Conservation (phyloP, 2,888 invertebrate species). For the Candidula unifasciata region DNA sequence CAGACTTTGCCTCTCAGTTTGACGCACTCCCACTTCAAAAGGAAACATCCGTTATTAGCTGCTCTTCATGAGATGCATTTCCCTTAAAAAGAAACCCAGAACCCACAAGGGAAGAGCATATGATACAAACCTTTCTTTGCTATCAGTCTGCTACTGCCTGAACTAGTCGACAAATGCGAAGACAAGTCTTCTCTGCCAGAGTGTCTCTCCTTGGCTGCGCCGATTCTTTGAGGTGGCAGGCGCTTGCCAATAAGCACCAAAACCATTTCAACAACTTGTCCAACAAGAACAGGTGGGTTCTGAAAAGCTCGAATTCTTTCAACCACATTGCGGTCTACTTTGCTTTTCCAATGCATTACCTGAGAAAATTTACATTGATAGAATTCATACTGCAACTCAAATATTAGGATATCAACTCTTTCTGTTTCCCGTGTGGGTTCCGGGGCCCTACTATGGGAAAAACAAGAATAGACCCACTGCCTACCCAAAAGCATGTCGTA, state of each 20-base stretch:
- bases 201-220: constrained; percentile 58
- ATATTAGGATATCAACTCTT: no score
- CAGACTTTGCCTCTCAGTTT: no score
- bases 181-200: constrained; percentile 69
- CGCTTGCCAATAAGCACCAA: constrained; percentile 77
- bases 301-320: constrained; percentile 75
- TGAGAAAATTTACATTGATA: constrained; percentile 47
- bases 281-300: constrained; percentile 76
- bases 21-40: no score
- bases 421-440: no score
- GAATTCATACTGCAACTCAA: no score
- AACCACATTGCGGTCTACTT: constrained; percentile 76
- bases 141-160: constrained; percentile 70
- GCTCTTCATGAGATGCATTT: no score
- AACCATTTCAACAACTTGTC: constrained; percentile 78
- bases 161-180: constrained; percentile 75
- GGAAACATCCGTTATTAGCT: no score
- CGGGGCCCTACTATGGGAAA: no score
- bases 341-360: constrained; percentile 75
- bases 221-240: constrained; percentile 67
- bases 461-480: no score
- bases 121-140: constrained; percentile 57
- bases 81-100: no score
- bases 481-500: no score
- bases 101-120: background rate